These are phyloP conservation scores for Glaucidium brasilianum DNA, from an alignment of 2,113 vertebrate species.

Conservation along the genomic window DNA sequence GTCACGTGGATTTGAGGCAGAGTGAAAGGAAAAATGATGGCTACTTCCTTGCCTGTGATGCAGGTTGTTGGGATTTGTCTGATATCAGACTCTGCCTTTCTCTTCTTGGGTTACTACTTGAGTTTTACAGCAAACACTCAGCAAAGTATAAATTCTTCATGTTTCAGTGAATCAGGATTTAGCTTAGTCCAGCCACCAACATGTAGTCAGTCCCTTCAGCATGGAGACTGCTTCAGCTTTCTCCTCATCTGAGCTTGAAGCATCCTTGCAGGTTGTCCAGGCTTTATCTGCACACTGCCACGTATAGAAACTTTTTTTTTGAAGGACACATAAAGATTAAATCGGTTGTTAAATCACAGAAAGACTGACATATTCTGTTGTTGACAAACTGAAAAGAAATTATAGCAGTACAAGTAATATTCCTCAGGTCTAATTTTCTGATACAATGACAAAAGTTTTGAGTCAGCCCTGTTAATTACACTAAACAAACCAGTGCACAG, in stretches of 20 bases:
- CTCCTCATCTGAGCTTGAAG: neutral
- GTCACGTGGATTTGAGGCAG: neutral
- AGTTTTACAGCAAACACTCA: neutral
- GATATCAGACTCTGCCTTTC: neutral
- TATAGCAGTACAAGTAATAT: neutral
- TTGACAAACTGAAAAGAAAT: neutral
- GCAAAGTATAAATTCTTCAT: neutral
- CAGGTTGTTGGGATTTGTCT: neutral
- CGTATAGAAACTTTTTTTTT: neutral
- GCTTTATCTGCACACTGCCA: neutral
- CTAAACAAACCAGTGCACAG: neutral
- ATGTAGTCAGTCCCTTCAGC: neutral
- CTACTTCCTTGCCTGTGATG: neutral
- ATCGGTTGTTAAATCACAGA: neutral
- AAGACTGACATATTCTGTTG: neutral
- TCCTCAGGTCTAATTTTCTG: constrained; percentile 3
- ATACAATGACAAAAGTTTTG: neutral
- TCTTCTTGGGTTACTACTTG: neutral
- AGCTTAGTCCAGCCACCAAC: neutral
- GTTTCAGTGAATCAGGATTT: neutral
- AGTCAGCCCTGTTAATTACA: neutral
- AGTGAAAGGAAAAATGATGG: neutral
- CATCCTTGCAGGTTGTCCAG: neutral
- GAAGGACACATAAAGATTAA: neutral
- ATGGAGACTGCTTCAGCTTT: neutral